A percentile compares a stretch with the other conserved stretches of the same genome.
Evolutionary conservation across 1,140 invertebrate genomes (phyloP).

Genomic region (Trypoxylus dichotomus): DNA sequence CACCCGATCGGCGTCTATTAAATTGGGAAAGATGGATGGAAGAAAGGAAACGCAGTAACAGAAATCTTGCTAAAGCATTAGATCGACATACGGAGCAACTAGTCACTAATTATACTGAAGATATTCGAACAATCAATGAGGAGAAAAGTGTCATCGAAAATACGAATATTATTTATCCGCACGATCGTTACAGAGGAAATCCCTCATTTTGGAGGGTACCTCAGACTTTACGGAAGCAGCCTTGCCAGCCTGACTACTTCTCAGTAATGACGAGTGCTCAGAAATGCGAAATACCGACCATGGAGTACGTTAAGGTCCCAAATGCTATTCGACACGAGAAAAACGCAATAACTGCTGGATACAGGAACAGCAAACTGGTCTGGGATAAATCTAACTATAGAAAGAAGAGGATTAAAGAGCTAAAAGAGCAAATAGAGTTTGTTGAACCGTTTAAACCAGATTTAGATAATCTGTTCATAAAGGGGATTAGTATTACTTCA

Average conservation of each 20-base stretch:
- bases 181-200: slow-evolving; percentile 26
- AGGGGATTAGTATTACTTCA: neutral
- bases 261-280: neutral
- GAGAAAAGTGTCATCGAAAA: slow-evolving; percentile 2
- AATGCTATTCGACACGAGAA: slow-evolving; percentile 5
- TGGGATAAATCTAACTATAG: slow-evolving; percentile 17
- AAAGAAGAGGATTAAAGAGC: neutral
- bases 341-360: neutral
- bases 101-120: neutral
- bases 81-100: neutral
- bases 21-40: slow-evolving; percentile 19
- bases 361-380: neutral
- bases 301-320: slow-evolving; percentile 16
- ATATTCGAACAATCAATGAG: neutral
- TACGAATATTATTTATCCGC: slow-evolving; percentile 6
- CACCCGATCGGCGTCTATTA: neutral
- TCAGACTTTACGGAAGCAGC: neutral
- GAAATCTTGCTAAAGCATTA: neutral
- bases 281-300: neutral
- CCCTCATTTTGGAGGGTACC: slow-evolving; percentile 10
- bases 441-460: slow-evolving; percentile 28
- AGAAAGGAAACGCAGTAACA: neutral
- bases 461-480: neutral
- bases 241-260: slow-evolving; percentile 6
- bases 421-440: neutral